These are phyloP conservation scores for Synanthedon myopaeformis DNA, from an alignment of 2,888 invertebrate genomes.

Conservation along the genomic window DNA sequence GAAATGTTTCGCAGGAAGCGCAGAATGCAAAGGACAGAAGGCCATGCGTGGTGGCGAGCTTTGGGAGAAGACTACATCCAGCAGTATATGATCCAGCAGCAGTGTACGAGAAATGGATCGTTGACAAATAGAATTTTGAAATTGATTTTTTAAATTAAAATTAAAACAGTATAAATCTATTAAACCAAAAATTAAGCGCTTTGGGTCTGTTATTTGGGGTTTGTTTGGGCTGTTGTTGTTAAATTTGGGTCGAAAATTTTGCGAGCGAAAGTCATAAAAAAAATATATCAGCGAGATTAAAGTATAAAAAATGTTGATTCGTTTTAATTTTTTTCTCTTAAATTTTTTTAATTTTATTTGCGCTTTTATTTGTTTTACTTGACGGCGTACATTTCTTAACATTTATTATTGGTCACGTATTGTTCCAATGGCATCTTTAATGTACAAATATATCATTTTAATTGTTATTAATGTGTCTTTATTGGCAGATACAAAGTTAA, in stretches of 20 bases:
- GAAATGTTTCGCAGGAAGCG: too few species aligned
- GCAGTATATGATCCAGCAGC: too few species aligned
- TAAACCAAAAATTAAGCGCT: neutral
- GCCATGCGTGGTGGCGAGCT: too few species aligned
- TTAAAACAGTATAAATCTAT: too few species aligned
- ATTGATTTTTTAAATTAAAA: too few species aligned
- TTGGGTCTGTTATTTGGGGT: constrained; percentile 12
- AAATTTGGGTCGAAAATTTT: too few species aligned
- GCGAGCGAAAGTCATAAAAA: constrained; percentile 25
- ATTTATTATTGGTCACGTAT: constrained; percentile 12
- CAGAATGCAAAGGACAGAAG: too few species aligned
- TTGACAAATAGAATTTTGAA: too few species aligned
- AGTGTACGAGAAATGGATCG: too few species aligned
- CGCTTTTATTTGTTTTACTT: neutral
- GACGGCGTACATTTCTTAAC: constrained; percentile 11
- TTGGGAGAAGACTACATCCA: too few species aligned
- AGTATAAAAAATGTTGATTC: constrained; percentile 5
- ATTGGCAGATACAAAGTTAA: neutral
- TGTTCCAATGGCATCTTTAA: neutral
- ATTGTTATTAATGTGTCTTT: neutral
- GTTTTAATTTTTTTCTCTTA: constrained; percentile 17
- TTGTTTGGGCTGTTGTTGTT: too few species aligned
- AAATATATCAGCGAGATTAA: constrained; percentile 19
- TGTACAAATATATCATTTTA: neutral
- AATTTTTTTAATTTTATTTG: constrained; percentile 7